These are phyloP conservation scores for Rhynchonycteris naso DNA, from an alignment of 2,797 vertebrate genomes.

Conservation along the genomic window DNA sequence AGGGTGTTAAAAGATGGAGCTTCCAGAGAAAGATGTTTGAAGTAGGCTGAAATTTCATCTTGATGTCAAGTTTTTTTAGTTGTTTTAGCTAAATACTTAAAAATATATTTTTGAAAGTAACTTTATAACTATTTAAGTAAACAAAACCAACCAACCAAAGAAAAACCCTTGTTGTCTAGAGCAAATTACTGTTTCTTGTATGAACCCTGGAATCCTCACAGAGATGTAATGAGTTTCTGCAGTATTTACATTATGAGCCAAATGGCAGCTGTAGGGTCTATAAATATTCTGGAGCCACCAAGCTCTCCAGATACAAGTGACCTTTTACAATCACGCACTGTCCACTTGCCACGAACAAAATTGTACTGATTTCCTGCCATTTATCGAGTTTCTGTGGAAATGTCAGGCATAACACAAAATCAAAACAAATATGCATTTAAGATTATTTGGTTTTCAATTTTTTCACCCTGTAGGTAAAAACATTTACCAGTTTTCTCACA, in stretches of 20 bases:
- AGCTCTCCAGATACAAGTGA: neutral
- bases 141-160: neutral
- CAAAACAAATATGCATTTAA: neutral
- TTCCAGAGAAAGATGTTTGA: neutral
- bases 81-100: neutral
- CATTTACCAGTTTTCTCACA: neutral
- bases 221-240: neutral
- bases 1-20: neutral
- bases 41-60: neutral
- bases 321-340: neutral
- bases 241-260: neutral
- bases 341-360: neutral
- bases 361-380: neutral
- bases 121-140: neutral
- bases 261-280: neutral
- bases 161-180: neutral
- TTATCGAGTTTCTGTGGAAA: neutral
- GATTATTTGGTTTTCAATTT: constrained; percentile 11
- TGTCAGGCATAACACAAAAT: neutral
- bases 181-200: neutral
- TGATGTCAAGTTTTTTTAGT: neutral
- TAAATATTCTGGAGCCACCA: neutral
- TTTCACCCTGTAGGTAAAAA: neutral
- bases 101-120: neutral
- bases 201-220: neutral